Evolutionary conservation across 2,888 invertebrate genomes (phyloP).

Genomic region (Corbicula japonica): DNA sequence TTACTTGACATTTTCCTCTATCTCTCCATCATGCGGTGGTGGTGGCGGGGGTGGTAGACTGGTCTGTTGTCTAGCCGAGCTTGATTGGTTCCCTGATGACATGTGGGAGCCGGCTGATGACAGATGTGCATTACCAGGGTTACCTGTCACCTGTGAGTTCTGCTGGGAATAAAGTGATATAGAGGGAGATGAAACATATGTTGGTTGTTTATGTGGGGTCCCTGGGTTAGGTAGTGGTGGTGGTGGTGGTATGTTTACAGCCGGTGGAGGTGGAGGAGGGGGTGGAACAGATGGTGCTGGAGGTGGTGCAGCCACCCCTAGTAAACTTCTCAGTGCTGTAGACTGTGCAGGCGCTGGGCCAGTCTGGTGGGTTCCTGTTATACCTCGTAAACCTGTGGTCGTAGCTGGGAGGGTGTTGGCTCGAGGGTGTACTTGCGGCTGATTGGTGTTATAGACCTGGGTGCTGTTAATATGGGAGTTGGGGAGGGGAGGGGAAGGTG

Average conservation of each 20-base stretch:
- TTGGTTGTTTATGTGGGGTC: conserved; percentile 16
- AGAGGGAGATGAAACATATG: conserved; percentile 33
- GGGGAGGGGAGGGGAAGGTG: conserved; percentile 49
- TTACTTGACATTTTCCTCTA: conserved; percentile 70
- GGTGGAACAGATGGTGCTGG: conserved; percentile 62
- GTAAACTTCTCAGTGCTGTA: too few relatives aligned
- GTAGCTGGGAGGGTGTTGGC: conserved; percentile 49
- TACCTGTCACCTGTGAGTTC: conserved; percentile 50
- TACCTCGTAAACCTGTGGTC: conserved; percentile 53
- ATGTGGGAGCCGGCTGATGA: conserved; percentile 23
- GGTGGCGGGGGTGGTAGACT: conserved; percentile 67
- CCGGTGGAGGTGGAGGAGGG: conserved; percentile 42
- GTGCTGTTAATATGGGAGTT: conserved; percentile 21
- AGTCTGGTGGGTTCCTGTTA: conserved; percentile 40
- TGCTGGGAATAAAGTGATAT: conserved; percentile 56
- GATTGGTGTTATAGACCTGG: conserved; percentile 17
- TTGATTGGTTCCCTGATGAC: conserved; percentile 32
- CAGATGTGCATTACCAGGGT: too few relatives aligned
- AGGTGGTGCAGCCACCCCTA: conserved; percentile 59
- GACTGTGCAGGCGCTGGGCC: conserved; percentile 39
- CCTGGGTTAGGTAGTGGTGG: conserved; percentile 32
- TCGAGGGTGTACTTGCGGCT: conserved; percentile 40
- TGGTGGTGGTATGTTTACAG: conserved; percentile 34
- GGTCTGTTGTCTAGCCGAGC: conserved; percentile 61
- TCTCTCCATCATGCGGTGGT: conserved; percentile 61